Evolutionary conservation across 1,140 invertebrate genomes (phyloP).

Genomic region (Camponotus vicinus): DNA sequence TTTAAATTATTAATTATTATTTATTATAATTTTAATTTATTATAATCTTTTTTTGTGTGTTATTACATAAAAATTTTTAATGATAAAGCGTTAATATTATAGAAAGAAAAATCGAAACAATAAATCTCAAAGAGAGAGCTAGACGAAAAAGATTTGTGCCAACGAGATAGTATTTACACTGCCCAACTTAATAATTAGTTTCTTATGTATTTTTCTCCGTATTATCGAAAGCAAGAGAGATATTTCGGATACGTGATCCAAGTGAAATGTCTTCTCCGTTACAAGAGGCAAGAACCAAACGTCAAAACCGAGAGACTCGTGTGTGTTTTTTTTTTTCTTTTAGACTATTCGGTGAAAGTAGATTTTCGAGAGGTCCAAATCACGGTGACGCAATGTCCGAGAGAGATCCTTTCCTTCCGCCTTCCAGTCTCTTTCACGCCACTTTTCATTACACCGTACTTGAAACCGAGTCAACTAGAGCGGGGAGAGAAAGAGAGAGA

Average conservation of each 20-base stretch:
- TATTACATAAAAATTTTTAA: too few species aligned
- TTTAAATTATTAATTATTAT: too few species aligned
- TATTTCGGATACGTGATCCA: neutral
- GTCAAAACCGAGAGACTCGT: neutral
- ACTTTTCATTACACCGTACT: slow-evolving; percentile 31
- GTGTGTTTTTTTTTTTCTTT: neutral
- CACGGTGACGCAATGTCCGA: slow-evolving; percentile 14
- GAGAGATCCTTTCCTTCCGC: neutral
- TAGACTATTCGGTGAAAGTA: slow-evolving; percentile 20
- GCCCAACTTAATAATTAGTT: too few species aligned
- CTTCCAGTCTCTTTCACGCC: neutral
- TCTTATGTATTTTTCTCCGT: neutral
- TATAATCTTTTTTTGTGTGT: too few species aligned
- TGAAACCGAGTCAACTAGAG: slow-evolving; percentile 16
- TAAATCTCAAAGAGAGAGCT: too few species aligned
- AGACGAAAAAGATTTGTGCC: neutral
- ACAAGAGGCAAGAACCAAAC: neutral
- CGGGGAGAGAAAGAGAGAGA: neutral
- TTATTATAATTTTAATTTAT: too few species aligned
- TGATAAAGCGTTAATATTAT: too few species aligned
- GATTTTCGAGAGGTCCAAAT: neutral
- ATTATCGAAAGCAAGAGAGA: neutral
- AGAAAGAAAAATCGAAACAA: too few species aligned
- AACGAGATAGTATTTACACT: too few species aligned
- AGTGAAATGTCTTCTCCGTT: neutral